Conservation (phyloP, 2,113 vertebrate genomes). For the Prietella phreatophila region DNA sequence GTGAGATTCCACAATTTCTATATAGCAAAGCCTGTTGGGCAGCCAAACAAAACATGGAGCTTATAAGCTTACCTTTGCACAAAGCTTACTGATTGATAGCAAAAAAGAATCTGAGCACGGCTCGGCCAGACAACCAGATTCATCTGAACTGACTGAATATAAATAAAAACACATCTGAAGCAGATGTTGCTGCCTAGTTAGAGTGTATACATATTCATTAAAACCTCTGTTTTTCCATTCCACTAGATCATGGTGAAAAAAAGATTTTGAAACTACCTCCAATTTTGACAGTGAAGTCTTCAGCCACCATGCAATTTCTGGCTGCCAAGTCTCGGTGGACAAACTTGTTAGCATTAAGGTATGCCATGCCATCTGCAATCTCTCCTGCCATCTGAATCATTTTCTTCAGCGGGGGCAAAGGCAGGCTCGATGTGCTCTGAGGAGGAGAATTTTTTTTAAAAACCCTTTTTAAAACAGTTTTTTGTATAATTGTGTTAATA, state of each 20-base stretch:
- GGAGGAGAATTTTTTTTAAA: not conserved
- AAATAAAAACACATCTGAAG: constrained; percentile 24
- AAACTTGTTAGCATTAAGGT: constrained; percentile 98
- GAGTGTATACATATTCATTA: constrained; percentile 11
- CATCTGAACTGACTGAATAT: constrained; percentile 9
- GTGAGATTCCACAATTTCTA: constrained; percentile 40
- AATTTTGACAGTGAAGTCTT: constrained; percentile 96
- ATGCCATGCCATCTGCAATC: constrained; percentile 97
- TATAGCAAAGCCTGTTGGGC: constrained; percentile 25
- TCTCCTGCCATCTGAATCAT: constrained; percentile 99
- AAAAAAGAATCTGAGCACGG: not conserved
- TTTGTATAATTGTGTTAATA: too few species aligned
- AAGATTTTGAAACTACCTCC: constrained; percentile 76
- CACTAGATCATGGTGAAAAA: not conserved
- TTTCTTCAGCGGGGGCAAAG: constrained; percentile 90
- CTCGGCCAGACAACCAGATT: constrained; percentile 10
- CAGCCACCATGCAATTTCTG: constrained; percentile 97
- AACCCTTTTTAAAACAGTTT: too few species aligned
- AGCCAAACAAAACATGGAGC: constrained; percentile 34
- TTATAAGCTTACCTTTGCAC: not conserved
- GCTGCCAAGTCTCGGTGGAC: constrained; percentile 96
- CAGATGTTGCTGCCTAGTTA: constrained; percentile 26
- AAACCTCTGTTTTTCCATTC: not conserved
- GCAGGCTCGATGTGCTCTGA: constrained; percentile 79
- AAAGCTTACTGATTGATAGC: constrained; percentile 18